phyloP scores from a whole-genome alignment of 2,888 invertebrate genomes.

The Griposia aprilina region DNA sequence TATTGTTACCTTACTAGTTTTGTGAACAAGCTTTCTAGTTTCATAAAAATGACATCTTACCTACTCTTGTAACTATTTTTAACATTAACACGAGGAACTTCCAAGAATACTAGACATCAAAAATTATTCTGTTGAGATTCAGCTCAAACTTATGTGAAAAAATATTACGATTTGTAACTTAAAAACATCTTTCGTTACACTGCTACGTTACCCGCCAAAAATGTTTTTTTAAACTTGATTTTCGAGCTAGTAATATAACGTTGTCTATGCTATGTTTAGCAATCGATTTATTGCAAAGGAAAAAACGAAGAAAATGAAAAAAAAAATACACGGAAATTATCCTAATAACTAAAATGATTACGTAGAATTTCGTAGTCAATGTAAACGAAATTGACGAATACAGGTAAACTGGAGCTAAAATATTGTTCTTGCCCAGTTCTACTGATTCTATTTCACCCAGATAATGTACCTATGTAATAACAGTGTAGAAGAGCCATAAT shows the following conservation, averaged over 20 bases:
- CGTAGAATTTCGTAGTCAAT: slow-evolving; percentile 50
- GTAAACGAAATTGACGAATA: slow-evolving; percentile 53
- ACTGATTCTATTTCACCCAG: slow-evolving; percentile 28
- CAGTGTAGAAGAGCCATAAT: slow-evolving; percentile 47
- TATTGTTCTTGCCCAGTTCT: slow-evolving; percentile 35
- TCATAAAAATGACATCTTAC: slow-evolving; percentile 47
- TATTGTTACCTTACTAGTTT: slow-evolving; percentile 45
- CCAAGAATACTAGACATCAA: slow-evolving; percentile 45
- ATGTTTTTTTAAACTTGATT: slow-evolving; percentile 40
- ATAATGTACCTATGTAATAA: slow-evolving; percentile 47
- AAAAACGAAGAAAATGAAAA: slow-evolving; percentile 35
- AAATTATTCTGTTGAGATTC: slow-evolving; percentile 44
- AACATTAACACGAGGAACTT: slow-evolving; percentile 39
- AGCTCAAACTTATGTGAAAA: slow-evolving; percentile 34
- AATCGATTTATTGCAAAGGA: slow-evolving; percentile 41
- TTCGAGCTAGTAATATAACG: slow-evolving; percentile 51
- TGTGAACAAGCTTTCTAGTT: slow-evolving; percentile 58
- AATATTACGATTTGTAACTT: slow-evolving; percentile 40
- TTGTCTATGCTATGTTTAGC: slow-evolving; percentile 55
- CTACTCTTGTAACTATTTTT: slow-evolving; percentile 51
- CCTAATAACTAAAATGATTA: slow-evolving; percentile 48
- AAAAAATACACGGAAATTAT: slow-evolving; percentile 41
- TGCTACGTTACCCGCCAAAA: slow-evolving; percentile 47
- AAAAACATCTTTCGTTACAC: slow-evolving; percentile 38
- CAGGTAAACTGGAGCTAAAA: slow-evolving; percentile 22